Percentiles rank a stretch among this genome's conserved stretches.
Evolutionary conservation across 2,888 invertebrate species (phyloP).

Genomic region (Vesta saturnalis): DNA sequence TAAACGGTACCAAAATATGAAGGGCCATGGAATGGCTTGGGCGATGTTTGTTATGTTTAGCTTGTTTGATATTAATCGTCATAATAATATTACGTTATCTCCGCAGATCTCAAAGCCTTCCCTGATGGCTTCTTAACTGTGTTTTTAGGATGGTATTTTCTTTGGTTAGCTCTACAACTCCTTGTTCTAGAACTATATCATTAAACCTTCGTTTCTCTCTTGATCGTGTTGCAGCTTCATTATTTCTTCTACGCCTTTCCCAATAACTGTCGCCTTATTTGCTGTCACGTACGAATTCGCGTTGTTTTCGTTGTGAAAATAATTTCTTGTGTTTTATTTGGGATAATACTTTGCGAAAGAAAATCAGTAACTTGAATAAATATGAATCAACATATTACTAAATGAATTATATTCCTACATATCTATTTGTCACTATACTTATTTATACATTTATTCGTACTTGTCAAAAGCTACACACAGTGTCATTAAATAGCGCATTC

Average conservation of each 20-base stretch:
- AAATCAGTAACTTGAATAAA: too few relatives aligned
- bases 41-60: too few relatives aligned
- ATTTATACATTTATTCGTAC: too few relatives aligned
- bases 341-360: too few relatives aligned
- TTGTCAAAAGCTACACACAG: too few relatives aligned
- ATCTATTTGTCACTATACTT: too few relatives aligned
- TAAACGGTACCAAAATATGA: too few relatives aligned
- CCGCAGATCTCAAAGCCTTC: slow-evolving; percentile 93
- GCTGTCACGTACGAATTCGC: slow-evolving; percentile 96
- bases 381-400: too few relatives aligned
- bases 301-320: slow-evolving; percentile 90
- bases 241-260: slow-evolving; percentile 93
- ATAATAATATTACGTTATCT: slow-evolving; percentile 86
- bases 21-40: too few relatives aligned
- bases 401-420: too few relatives aligned
- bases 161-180: slow-evolving; percentile 92
- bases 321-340: slow-evolving; percentile 78
- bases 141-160: slow-evolving; percentile 95
- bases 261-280: slow-evolving; percentile 98
- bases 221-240: slow-evolving; percentile 96
- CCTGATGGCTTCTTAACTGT: slow-evolving; percentile 85
- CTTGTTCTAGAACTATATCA: slow-evolving; percentile 95
- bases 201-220: slow-evolving; percentile 96
- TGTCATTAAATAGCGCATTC: too few relatives aligned
- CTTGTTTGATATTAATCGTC: slow-evolving; percentile 86